Evolutionary conservation across 2,113 vertebrate species (phyloP).

Genomic region (Bettongia penicillata): DNA sequence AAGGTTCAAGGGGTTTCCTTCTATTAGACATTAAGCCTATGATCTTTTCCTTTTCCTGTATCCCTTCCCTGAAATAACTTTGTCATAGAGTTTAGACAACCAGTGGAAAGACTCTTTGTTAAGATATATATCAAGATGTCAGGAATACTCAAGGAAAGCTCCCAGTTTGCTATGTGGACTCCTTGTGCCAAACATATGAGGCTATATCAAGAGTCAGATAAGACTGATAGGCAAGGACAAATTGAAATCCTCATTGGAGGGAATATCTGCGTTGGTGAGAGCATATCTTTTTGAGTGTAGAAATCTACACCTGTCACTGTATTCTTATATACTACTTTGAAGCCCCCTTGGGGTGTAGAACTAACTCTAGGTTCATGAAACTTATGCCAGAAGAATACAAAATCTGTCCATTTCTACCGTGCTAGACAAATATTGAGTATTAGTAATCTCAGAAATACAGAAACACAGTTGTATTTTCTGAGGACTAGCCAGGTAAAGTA

Average conservation of each 20-base stretch:
- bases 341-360: not conserved
- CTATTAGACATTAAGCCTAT: not conserved
- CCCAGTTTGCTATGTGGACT: not conserved
- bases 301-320: not conserved
- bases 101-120: not conserved
- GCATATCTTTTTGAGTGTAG: not conserved
- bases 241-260: not conserved
- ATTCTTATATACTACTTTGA: not conserved
- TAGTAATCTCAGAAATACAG: no score
- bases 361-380: not conserved
- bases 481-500: not conserved
- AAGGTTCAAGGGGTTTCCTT: not conserved
- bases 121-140: not conserved
- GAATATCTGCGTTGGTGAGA: not conserved
- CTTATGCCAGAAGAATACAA: not conserved
- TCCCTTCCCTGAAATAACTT: not conserved
- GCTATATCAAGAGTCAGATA: not conserved
- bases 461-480: not conserved
- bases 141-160: not conserved
- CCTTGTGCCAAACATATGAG: not conserved
- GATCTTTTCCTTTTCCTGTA: not conserved
- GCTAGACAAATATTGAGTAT: not conserved
- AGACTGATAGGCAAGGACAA: not conserved
- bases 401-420: not conserved
- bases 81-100: not conserved